Conservation (phyloP, 2,797 vertebrate species). For the Botia kubotai region DNA sequence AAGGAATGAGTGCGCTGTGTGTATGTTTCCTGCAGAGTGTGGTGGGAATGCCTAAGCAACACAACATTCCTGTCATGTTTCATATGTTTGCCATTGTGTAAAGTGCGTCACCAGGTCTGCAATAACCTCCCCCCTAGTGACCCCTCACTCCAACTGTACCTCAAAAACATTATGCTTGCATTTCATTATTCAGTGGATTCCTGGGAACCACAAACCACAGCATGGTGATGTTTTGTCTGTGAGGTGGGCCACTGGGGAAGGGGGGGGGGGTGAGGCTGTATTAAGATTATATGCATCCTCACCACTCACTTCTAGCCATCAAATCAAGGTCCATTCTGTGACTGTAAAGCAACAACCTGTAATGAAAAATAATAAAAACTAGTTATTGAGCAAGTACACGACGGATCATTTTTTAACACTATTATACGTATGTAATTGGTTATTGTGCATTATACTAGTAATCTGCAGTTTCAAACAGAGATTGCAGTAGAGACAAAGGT, state of each 20-base stretch:
- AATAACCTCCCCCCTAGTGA: background rate
- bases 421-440: no score
- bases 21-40: constrained; percentile 62
- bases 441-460: no score
- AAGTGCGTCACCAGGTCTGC: constrained; percentile 52
- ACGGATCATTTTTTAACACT: no score
- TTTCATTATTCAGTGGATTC: background rate
- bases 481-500: no score
- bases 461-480: no score
- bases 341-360: background rate
- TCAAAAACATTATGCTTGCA: background rate
- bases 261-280: background rate
- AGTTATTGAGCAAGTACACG: no score
- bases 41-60: constrained; percentile 66
- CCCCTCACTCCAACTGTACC: background rate
- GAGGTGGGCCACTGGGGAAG: background rate
- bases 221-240: background rate
- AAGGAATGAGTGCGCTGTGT: constrained; percentile 48
- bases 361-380: no score
- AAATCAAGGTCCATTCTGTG: background rate
- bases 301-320: no score
- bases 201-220: background rate
- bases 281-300: background rate
- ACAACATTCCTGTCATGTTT: constrained; percentile 77
- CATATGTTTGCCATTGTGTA: constrained; percentile 65